Percentiles rank a stretch among this genome's conserved stretches.
Conservation (phyloP, 2,113 vertebrate genomes). For the Martes martes region DNA sequence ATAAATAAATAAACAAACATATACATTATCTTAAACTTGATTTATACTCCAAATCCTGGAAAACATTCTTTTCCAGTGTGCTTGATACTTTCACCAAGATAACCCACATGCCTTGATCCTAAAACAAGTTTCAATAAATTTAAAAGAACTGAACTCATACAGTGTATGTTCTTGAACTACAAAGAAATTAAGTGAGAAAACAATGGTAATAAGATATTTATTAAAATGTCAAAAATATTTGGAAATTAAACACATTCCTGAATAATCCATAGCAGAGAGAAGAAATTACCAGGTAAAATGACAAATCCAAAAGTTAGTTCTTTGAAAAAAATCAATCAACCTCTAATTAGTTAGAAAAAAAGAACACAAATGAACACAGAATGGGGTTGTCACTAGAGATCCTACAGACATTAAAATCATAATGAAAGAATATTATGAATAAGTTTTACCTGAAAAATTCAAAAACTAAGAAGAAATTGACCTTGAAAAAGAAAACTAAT, state of each 20-base stretch:
- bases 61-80: background rate
- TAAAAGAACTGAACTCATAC: background rate
- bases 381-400: background rate
- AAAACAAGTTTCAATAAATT: background rate
- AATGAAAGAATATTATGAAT: background rate
- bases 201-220: background rate
- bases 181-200: background rate
- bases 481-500: background rate
- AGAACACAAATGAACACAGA: background rate
- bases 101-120: background rate
- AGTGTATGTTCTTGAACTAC: background rate
- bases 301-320: background rate
- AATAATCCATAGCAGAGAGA: background rate
- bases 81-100: background rate
- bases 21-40: background rate
- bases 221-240: background rate
- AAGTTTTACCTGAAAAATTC: background rate
- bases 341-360: background rate
- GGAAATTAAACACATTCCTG: background rate
- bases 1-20: background rate
- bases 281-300: background rate
- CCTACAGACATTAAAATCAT: background rate
- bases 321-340: background rate
- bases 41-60: background rate
- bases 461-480: background rate